Percentiles rank a stretch among this genome's conserved stretches.
These are phyloP conservation scores for Dipodomys spectabilis DNA, from an alignment of 2,113 vertebrate genomes.

Conservation along the genomic window DNA sequence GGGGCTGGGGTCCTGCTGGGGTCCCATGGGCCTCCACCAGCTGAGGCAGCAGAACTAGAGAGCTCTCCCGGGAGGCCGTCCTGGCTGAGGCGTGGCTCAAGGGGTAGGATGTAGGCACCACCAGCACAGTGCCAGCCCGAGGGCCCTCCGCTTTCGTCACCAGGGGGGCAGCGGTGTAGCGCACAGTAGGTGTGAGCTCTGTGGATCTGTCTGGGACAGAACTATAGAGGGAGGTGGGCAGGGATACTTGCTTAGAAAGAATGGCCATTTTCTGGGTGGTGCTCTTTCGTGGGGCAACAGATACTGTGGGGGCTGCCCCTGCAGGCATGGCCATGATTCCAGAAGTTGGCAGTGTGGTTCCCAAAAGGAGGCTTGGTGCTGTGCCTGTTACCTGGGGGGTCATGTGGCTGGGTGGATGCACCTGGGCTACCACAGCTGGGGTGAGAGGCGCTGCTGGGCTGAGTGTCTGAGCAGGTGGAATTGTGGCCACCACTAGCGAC, in stretches of 20 bases:
- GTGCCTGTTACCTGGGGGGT: background rate
- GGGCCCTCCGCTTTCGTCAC: background rate
- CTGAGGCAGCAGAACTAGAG: constrained; percentile 58
- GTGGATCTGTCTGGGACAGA: constrained; percentile 32
- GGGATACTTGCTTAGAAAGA: constrained; percentile 76
- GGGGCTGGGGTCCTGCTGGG: constrained; percentile 8
- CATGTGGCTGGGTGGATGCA: background rate
- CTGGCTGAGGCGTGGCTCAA: constrained; percentile 43
- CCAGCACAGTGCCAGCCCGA: background rate
- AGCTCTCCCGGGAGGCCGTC: constrained; percentile 55
- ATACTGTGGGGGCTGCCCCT: background rate
- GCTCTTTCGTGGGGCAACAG: constrained; percentile 60
- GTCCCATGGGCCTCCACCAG: background rate
- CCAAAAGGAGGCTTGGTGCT: background rate
- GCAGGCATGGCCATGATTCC: background rate
- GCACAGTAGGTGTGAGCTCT: fast-evolving
- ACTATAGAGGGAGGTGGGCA: constrained; percentile 65
- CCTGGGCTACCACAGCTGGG: background rate
- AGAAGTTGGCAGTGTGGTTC: background rate
- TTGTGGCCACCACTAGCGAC: background rate
- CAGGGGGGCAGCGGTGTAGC: background rate
- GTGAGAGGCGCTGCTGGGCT: background rate
- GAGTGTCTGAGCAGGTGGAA: background rate
- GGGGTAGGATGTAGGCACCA: constrained; percentile 20
- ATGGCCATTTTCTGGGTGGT: constrained; percentile 72